Conservation (phyloP, 2,797 vertebrate genomes). For the Hydrolagus colliei region DNA sequence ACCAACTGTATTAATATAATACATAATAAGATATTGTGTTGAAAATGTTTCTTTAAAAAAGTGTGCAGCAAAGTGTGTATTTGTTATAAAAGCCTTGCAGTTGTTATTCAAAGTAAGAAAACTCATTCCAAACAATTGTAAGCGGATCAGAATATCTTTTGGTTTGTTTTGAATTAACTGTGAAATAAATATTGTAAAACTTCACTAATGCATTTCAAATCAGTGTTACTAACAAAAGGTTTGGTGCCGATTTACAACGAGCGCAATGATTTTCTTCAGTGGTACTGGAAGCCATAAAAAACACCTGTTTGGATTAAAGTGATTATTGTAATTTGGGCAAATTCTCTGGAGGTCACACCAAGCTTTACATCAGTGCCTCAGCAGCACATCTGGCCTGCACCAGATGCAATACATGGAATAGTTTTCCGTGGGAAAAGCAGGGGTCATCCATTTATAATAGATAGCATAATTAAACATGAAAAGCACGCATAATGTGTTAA, state of each 20-base stretch:
- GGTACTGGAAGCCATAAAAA: too few species aligned
- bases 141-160: too few species aligned
- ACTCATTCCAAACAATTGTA: too few species aligned
- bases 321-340: not conserved
- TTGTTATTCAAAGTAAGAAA: too few species aligned
- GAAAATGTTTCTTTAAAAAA: too few species aligned
- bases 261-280: too few species aligned
- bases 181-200: not conserved
- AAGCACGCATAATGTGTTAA: not conserved
- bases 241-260: not conserved
- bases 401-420: not conserved
- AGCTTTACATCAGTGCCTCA: not conserved
- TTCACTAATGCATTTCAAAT: too few species aligned
- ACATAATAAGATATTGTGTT: too few species aligned
- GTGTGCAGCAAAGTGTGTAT: too few species aligned
- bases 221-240: not conserved
- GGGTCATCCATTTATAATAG: not conserved
- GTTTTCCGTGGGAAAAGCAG: slow-evolving; percentile 17
- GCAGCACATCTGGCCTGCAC: not conserved
- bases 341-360: not conserved
- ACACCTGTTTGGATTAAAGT: not conserved
- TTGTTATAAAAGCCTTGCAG: too few species aligned
- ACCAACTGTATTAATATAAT: too few species aligned
- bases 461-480: not conserved
- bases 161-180: not conserved